Conservation (phyloP, 2,888 invertebrate species). For the Abscondita cerata region DNA sequence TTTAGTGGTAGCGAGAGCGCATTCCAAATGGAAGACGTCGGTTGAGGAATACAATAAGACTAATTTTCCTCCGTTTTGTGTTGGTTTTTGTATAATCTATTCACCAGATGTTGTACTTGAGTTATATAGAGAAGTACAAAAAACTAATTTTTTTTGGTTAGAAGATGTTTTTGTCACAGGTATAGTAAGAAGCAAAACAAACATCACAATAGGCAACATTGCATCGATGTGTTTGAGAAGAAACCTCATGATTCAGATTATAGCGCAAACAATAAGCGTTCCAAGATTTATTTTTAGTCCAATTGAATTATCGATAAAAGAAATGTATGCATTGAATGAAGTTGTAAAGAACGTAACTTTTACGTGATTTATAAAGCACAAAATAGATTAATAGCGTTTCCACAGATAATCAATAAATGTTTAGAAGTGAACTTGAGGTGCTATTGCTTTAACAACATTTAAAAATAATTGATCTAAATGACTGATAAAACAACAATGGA, state of each 20-base stretch:
- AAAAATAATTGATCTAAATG: too few species aligned
- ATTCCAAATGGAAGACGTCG: conserved; percentile 81
- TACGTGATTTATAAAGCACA: too few species aligned
- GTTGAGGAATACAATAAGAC: conserved; percentile 68
- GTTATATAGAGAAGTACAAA: conserved; percentile 64
- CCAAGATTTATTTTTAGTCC: conserved; percentile 64
- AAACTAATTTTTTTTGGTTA: conserved; percentile 73
- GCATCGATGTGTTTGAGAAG: conserved; percentile 18
- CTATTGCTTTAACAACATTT: too few species aligned
- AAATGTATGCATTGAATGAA: conserved; percentile 63
- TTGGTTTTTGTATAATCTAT: conserved; percentile 70
- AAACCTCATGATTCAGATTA: conserved; percentile 3
- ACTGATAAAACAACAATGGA: too few species aligned
- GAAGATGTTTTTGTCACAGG: conserved; percentile 78
- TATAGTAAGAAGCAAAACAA: conserved; percentile 63
- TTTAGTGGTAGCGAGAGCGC: conserved; percentile 65
- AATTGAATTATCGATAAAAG: conserved; percentile 59
- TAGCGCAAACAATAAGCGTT: conserved; percentile 23
- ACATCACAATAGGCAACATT: conserved; percentile 64
- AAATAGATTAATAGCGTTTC: too few species aligned
- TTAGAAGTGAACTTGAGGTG: too few species aligned
- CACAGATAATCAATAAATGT: too few species aligned
- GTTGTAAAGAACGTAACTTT: conserved; percentile 49
- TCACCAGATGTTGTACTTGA: conserved; percentile 64
- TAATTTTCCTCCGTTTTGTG: conserved; percentile 78